These are phyloP conservation scores for Asteroscopus sphinx DNA, from an alignment of 2,888 invertebrate genomes.

Conservation along the genomic window DNA sequence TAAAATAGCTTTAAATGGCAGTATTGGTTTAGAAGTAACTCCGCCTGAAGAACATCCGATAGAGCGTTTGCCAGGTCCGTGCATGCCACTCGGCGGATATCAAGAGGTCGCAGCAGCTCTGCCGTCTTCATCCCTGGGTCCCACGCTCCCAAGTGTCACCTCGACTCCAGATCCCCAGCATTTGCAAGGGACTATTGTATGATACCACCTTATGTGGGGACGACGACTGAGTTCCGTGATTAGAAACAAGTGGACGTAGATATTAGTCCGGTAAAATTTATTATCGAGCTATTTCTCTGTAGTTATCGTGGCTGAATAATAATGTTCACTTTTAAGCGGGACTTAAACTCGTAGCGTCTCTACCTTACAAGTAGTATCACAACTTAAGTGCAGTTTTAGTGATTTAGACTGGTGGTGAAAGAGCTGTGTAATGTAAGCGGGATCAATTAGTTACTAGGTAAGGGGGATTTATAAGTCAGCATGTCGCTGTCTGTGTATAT, in stretches of 20 bases:
- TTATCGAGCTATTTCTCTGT: conserved; percentile 42
- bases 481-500: conserved; percentile 70
- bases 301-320: conserved; percentile 37
- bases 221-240: conserved; percentile 94
- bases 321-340: conserved; percentile 63
- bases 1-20: conserved; percentile 95
- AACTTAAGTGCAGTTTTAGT: conserved; percentile 54
- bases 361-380: conserved; percentile 68
- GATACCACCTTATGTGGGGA: conserved; percentile 98
- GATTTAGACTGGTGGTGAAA: conserved; percentile 72
- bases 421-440: conserved; percentile 85
- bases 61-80: conserved; percentile 82
- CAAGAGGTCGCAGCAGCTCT: conserved; percentile 86
- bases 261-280: conserved; percentile 42
- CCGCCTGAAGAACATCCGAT: conserved; percentile 92
- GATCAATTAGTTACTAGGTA: conserved; percentile 87
- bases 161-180: conserved; percentile 92
- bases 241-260: conserved; percentile 93
- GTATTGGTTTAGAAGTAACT: conserved; percentile 95
- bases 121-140: conserved; percentile 77
- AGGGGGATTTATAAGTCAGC: conserved; percentile 70
- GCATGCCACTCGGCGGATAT: conserved; percentile 78
- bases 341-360: conserved; percentile 78
- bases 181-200: conserved; percentile 97
- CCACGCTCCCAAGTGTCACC: conserved; percentile 72